Evolutionary conservation across 2,888 invertebrate genomes (phyloP).

Genomic region (Acleris literana): DNA sequence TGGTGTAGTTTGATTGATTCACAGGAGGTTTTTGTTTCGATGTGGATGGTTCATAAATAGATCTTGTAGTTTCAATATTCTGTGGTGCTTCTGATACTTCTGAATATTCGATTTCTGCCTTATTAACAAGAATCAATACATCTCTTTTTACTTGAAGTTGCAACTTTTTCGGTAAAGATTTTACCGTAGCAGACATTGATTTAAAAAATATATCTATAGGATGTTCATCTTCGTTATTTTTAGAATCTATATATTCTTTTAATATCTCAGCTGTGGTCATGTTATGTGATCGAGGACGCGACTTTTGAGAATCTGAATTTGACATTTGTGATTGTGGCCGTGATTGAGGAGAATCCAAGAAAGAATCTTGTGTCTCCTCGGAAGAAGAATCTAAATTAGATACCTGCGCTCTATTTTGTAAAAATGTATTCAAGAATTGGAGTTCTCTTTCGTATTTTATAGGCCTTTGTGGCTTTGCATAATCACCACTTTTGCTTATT

Average conservation of each 20-base stretch:
- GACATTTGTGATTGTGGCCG: constrained; percentile 40
- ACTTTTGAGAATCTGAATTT: constrained; percentile 39
- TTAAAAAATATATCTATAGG: constrained; percentile 41
- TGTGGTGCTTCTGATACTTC: constrained; percentile 41
- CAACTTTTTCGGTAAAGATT: constrained; percentile 40
- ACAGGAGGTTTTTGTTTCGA: constrained; percentile 41
- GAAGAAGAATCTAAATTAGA: constrained; percentile 43
- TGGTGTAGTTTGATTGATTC: constrained; percentile 42
- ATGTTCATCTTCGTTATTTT: constrained; percentile 40
- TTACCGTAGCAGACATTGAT: constrained; percentile 41
- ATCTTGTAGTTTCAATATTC: constrained; percentile 40
- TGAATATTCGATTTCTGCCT: constrained; percentile 41
- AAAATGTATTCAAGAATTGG: constrained; percentile 40
- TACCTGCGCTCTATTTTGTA: constrained; percentile 40
- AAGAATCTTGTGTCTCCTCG: constrained; percentile 41
- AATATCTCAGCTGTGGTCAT: constrained; percentile 41
- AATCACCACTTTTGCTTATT: constrained; percentile 37
- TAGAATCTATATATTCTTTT: constrained; percentile 41
- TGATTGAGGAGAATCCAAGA: constrained; percentile 40
- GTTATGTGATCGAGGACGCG: constrained; percentile 40
- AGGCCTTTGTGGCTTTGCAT: constrained; percentile 31
- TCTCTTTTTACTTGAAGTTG: constrained; percentile 40
- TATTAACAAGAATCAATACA: constrained; percentile 40
- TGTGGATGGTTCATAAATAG: constrained; percentile 41
- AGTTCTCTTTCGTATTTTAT: constrained; percentile 35